Conservation (phyloP, 2,113 vertebrate genomes). For the Columbina picui region DNA sequence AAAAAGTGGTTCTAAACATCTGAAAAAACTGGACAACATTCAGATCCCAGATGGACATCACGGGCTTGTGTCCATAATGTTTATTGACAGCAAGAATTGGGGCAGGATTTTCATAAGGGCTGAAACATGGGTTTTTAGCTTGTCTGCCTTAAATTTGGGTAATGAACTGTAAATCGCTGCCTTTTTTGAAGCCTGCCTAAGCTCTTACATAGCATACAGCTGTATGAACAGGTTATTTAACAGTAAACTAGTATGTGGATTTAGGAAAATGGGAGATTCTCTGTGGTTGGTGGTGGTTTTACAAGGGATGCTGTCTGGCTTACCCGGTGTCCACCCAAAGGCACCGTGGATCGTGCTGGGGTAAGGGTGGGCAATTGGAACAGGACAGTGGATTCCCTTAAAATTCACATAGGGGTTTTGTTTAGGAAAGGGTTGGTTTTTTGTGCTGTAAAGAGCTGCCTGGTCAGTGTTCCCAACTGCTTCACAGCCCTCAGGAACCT, state of each 20-base stretch:
- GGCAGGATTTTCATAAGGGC: not conserved
- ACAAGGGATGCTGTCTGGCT: not conserved
- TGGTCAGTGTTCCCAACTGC: not conserved
- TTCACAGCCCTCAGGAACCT: not conserved
- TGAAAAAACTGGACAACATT: constrained; percentile 25
- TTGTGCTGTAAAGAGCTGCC: not conserved
- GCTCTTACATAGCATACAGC: not conserved
- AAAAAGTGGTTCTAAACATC: constrained; percentile 51
- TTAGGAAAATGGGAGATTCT: not conserved
- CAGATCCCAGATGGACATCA: constrained; percentile 38
- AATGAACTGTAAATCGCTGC: not conserved
- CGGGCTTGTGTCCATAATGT: not conserved
- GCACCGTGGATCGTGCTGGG: accelerated
- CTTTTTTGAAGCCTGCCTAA: not conserved
- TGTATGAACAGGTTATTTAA: not conserved
- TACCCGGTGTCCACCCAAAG: not conserved
- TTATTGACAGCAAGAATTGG: constrained; percentile 34
- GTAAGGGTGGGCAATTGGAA: not conserved
- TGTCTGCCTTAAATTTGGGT: constrained; percentile 15
- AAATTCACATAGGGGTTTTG: not conserved
- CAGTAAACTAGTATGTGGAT: not conserved
- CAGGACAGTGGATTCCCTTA: not conserved
- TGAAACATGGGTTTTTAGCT: not conserved
- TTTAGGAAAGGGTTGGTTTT: not conserved
- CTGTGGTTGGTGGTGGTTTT: not conserved